These are phyloP conservation scores for Drosophila subpulchrella DNA, from an alignment of 1,140 invertebrate genomes.

Conservation along the genomic window DNA sequence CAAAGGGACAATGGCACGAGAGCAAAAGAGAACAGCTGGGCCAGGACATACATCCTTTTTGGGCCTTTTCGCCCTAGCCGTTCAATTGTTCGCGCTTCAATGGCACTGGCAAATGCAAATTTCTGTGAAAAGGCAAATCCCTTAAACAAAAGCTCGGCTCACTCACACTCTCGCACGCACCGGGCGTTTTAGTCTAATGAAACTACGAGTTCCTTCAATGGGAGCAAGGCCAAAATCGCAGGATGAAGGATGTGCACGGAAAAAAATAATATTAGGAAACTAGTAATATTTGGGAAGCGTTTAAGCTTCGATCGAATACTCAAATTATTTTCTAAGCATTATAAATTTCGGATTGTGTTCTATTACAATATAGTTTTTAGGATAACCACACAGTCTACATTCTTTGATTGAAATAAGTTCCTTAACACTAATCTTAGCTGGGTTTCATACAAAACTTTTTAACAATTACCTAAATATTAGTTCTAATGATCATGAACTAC, in stretches of 20 bases:
- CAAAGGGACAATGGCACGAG: slow-evolving; percentile 62
- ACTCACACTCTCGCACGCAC: slow-evolving; percentile 42
- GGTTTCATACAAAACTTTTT: too few species aligned
- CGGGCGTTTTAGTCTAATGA: slow-evolving; percentile 77
- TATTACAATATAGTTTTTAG: too few species aligned
- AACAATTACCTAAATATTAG: too few species aligned
- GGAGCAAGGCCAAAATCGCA: slow-evolving; percentile 26
- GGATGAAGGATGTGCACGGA: slow-evolving; percentile 18
- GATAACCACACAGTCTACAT: too few species aligned
- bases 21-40: slow-evolving; percentile 78
- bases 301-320: not conserved
- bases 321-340: too few species aligned
- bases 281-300: not conserved
- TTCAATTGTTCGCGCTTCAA: slow-evolving; percentile 70
- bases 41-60: slow-evolving; percentile 25
- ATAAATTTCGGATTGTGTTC: too few species aligned
- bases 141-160: slow-evolving; percentile 64
- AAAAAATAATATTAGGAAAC: not conserved
- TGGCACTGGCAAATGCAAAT: slow-evolving; percentile 76
- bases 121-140: slow-evolving; percentile 55
- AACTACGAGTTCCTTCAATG: slow-evolving; percentile 48
- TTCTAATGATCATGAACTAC: too few species aligned
- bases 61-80: slow-evolving; percentile 18
- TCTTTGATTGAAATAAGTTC: too few species aligned
- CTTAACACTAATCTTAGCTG: too few species aligned